Evolutionary conservation across 2,113 vertebrate genomes (phyloP).

Genomic region (Cyanoramphus novaezelandiae): DNA sequence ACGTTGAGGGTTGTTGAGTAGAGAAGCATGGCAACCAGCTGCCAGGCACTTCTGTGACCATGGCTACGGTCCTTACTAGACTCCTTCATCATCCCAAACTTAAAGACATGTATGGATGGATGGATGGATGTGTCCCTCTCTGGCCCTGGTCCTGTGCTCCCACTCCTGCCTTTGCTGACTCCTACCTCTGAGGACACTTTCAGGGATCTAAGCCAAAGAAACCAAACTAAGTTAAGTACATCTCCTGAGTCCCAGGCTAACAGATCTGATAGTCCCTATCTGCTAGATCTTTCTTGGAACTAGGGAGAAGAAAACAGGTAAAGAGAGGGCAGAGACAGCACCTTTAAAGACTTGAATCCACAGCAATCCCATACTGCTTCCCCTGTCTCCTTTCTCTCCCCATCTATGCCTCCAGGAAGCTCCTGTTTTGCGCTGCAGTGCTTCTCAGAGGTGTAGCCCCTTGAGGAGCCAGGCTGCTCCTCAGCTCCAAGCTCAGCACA

Average conservation of each 20-base stretch:
- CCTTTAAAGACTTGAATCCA: neutral
- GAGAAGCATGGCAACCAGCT: neutral
- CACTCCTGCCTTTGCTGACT: neutral
- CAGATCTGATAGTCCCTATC: neutral
- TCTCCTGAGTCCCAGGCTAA: neutral
- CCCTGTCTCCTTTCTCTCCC: neutral
- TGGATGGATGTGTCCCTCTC: rapidly evolving
- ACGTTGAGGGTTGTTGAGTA: neutral
- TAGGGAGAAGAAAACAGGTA: neutral
- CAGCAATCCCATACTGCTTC: neutral
- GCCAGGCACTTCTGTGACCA: neutral
- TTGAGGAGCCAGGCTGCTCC: neutral
- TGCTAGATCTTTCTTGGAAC: neutral
- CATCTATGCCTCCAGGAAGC: neutral
- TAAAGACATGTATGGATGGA: neutral
- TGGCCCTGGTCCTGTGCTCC: neutral
- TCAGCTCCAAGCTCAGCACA: neutral
- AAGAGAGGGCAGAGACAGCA: neutral
- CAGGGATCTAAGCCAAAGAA: neutral
- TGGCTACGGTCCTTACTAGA: neutral
- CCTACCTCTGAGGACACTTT: neutral
- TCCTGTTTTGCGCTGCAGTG: neutral
- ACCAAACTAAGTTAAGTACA: neutral
- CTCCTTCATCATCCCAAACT: neutral
- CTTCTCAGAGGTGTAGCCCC: neutral